A percentile compares a stretch with the other conserved stretches of the same genome.
These are phyloP conservation scores for Lumbricus terrestris DNA, from an alignment of 2,888 invertebrate species.

Conservation along the genomic window DNA sequence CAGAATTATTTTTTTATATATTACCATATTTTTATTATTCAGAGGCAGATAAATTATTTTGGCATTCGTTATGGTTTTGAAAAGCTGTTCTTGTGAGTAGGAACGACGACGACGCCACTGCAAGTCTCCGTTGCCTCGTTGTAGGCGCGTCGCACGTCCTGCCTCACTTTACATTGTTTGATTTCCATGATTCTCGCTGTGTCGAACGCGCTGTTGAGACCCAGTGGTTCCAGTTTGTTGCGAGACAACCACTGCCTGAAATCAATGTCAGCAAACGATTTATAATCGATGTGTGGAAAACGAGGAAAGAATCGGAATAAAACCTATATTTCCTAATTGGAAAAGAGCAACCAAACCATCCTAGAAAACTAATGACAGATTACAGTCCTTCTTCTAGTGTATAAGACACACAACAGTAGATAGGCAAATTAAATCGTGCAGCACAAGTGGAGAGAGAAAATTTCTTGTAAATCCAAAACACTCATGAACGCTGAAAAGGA, in stretches of 20 bases:
- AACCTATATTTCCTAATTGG: too few species aligned
- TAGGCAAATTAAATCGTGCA: too few species aligned
- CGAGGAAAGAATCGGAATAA: neutral
- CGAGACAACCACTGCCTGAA: constrained; percentile 88
- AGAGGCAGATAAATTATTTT: neutral
- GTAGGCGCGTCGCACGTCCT: constrained; percentile 22
- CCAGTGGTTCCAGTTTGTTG: constrained; percentile 83
- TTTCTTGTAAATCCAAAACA: too few species aligned
- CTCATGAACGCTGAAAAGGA: too few species aligned
- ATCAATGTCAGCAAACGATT: neutral
- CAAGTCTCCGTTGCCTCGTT: neutral
- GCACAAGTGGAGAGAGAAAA: too few species aligned
- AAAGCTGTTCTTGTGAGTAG: neutral
- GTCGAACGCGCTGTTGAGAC: constrained; percentile 70
- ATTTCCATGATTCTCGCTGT: constrained; percentile 79
- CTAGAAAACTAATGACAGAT: neutral
- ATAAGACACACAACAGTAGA: neutral
- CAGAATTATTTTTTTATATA: neutral
- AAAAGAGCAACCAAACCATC: neutral
- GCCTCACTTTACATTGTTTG: constrained; percentile 65
- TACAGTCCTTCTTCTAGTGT: too few species aligned
- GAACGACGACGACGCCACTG: neutral
- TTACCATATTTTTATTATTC: neutral
- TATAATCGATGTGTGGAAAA: neutral
- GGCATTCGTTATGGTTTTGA: neutral